Conservation (phyloP, 2,888 invertebrate species). For the Alloplasta piceator region DNA sequence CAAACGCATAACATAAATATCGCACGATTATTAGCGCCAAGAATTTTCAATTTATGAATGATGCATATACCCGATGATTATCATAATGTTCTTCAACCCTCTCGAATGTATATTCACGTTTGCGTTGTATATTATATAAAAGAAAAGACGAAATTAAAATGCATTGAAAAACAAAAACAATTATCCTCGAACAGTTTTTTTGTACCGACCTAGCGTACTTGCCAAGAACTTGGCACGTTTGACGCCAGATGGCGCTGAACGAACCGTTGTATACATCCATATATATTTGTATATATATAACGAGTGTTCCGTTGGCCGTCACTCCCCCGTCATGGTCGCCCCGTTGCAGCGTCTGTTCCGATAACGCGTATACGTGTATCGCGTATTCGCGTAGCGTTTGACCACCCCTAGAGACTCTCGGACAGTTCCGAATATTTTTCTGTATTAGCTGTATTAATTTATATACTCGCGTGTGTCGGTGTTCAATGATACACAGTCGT, state of each 20-base stretch:
- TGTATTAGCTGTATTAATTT: conserved; percentile 12
- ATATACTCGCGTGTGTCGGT: conserved; percentile 9
- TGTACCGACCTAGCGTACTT: background rate
- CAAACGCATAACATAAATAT: conserved; percentile 52
- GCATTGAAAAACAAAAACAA: conserved; percentile 45
- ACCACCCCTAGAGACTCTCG: conserved; percentile 20
- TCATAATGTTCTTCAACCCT: conserved; percentile 56
- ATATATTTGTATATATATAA: background rate
- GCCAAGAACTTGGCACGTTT: background rate
- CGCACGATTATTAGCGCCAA: conserved; percentile 26
- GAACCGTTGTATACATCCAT: background rate
- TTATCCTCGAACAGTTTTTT: background rate
- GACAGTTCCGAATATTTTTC: background rate
- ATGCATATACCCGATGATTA: conserved; percentile 47
- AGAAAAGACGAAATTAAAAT: conserved; percentile 51
- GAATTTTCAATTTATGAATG: conserved; percentile 38
- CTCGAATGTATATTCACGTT: conserved; percentile 42
- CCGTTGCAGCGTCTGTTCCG: conserved; percentile 52
- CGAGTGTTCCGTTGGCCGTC: conserved; percentile 47
- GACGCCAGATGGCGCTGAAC: conserved; percentile 9
- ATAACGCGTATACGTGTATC: conserved; percentile 28
- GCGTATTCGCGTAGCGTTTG: conserved; percentile 27
- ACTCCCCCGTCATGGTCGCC: conserved; percentile 58
- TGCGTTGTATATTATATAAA: conserved; percentile 61
- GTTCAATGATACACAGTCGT: background rate